Percentiles rank a stretch among this genome's conserved stretches.
These are phyloP conservation scores for Emmelina monodactyla DNA, from an alignment of 2,888 invertebrate species.

Conservation along the genomic window DNA sequence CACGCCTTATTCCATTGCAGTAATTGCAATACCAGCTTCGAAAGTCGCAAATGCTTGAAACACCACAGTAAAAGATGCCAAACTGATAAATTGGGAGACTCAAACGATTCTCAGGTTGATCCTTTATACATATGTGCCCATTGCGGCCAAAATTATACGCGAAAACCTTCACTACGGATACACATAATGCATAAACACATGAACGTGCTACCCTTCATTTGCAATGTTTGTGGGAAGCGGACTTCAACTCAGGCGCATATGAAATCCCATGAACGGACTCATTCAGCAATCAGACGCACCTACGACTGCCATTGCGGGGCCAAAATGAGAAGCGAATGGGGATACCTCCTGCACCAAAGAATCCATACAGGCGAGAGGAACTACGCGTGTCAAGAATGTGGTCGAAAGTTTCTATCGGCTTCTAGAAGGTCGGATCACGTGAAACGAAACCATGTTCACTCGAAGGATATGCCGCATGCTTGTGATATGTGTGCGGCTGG, in stretches of 20 bases:
- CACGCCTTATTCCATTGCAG: conserved; percentile 38
- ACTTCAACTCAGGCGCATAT: conserved; percentile 40
- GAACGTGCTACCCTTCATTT: conserved; percentile 36
- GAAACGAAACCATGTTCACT: conserved; percentile 36
- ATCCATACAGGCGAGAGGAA: conserved; percentile 40
- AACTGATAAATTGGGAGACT: not conserved
- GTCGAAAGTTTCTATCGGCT: conserved; percentile 39
- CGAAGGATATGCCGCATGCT: conserved; percentile 31
- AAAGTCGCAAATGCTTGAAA: conserved; percentile 37
- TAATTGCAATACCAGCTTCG: conserved; percentile 31
- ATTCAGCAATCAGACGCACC: conserved; percentile 27
- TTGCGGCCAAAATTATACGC: conserved; percentile 36
- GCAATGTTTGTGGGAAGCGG: conserved; percentile 40
- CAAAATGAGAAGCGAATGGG: conserved; percentile 32
- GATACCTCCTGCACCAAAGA: conserved; percentile 36
- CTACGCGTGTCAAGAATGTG: conserved; percentile 42
- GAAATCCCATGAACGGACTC: conserved; percentile 32
- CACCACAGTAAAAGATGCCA: conserved; percentile 22
- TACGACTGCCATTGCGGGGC: conserved; percentile 41
- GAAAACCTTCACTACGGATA: conserved; percentile 40
- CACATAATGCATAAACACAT: conserved; percentile 50
- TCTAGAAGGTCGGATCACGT: conserved; percentile 44
- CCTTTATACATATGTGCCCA: conserved; percentile 40
- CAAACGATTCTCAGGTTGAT: conserved; percentile 6
- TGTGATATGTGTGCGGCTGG: conserved; percentile 39